A percentile compares a stretch with the other conserved stretches of the same genome.
Conservation (phyloP, 2,888 invertebrate species). For the Amphipoea lucens region DNA sequence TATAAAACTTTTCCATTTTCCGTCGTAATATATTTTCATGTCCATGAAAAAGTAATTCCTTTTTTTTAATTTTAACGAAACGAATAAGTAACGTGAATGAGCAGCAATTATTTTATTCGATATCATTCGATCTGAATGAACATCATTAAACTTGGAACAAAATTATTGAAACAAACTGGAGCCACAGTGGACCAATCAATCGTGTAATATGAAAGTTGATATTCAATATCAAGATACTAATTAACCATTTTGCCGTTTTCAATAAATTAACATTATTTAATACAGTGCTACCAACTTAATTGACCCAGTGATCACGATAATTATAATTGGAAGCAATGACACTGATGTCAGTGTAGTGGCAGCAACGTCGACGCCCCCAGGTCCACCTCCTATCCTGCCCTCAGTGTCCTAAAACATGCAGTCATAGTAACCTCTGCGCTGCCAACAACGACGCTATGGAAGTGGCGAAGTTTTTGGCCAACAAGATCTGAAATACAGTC, state of each 20-base stretch:
- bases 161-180: slow-evolving; percentile 65
- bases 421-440: too few relatives aligned
- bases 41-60: slow-evolving; percentile 5
- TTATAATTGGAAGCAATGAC: neutral
- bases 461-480: too few relatives aligned
- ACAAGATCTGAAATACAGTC: neutral
- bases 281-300: slow-evolving; percentile 2
- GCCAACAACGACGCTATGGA: too few relatives aligned
- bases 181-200: slow-evolving; percentile 58
- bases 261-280: slow-evolving; percentile 21
- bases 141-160: slow-evolving; percentile 63
- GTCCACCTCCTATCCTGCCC: neutral
- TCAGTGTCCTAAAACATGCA: too few relatives aligned
- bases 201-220: slow-evolving; percentile 54
- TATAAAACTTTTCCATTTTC: neutral
- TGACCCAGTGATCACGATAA: neutral
- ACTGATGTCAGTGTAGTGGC: neutral
- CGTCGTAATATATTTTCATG: neutral
- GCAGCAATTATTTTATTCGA: slow-evolving; percentile 57
- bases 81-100: slow-evolving; percentile 38
- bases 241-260: slow-evolving; percentile 20
- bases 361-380: neutral
- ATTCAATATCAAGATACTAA: slow-evolving; percentile 56
- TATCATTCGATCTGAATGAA: slow-evolving; percentile 58
- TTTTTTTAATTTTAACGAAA: slow-evolving; percentile 25